Conservation (phyloP, 1,140 invertebrate genomes). For the Pseudoatta argentina region DNA sequence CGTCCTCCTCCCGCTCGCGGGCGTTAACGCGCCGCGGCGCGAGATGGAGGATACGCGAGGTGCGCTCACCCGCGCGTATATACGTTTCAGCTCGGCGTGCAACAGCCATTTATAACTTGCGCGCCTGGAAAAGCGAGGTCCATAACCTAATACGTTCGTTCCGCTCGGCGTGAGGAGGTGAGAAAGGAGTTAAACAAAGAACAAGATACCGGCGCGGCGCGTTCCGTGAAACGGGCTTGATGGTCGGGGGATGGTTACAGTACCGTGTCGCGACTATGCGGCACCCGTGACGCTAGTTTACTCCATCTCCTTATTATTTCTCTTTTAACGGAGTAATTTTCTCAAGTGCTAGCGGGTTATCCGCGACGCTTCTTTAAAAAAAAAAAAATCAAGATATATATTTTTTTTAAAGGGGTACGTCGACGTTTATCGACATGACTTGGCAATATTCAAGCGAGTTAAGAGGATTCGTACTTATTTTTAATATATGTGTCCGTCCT, state of each 20-base stretch:
- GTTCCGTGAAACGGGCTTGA: slow-evolving; percentile 65
- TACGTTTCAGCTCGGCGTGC: slow-evolving; percentile 75
- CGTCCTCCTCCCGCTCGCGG: slow-evolving; percentile 44
- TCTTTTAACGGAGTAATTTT: background rate
- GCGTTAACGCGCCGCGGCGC: slow-evolving; percentile 50
- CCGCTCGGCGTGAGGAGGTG: slow-evolving; percentile 70
- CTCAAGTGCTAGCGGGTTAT: background rate
- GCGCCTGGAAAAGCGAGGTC: slow-evolving; percentile 78
- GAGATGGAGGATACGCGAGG: slow-evolving; percentile 61
- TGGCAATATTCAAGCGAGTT: background rate
- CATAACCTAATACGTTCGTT: slow-evolving; percentile 78
- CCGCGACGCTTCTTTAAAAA: too few relatives aligned
- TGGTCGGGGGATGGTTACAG: slow-evolving; percentile 61
- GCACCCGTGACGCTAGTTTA: slow-evolving; percentile 38
- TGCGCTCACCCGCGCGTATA: slow-evolving; percentile 64
- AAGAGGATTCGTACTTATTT: background rate
- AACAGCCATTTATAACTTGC: slow-evolving; percentile 78
- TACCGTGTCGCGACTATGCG: slow-evolving; percentile 65
- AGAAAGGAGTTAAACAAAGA: slow-evolving; percentile 77
- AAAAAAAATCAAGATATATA: background rate
- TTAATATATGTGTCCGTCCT: slow-evolving; percentile 11
- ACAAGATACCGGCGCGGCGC: slow-evolving; percentile 69
- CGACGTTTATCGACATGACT: background rate
- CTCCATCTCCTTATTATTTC: background rate
- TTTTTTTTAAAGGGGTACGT: too few relatives aligned